These are phyloP conservation scores for Promerops cafer DNA, from an alignment of 2,113 vertebrate species.

Conservation along the genomic window DNA sequence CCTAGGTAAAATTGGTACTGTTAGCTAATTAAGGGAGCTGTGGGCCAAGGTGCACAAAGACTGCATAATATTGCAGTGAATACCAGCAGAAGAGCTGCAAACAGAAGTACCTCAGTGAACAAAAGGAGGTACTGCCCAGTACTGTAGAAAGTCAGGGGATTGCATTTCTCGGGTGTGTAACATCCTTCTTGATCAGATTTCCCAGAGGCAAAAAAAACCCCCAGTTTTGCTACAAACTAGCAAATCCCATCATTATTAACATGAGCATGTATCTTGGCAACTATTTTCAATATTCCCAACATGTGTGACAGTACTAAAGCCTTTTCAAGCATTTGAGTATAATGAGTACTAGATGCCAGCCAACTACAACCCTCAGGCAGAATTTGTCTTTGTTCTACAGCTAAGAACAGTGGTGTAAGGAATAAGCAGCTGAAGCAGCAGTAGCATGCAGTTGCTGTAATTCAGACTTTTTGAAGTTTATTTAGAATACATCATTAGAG, in stretches of 20 bases:
- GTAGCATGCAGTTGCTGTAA: neutral
- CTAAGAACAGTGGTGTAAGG: neutral
- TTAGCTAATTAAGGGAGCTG: neutral
- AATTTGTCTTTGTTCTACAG: neutral
- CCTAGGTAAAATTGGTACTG: too few relatives aligned
- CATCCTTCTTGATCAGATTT: neutral
- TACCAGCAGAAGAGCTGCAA: neutral
- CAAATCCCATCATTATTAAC: neutral
- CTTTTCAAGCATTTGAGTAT: neutral
- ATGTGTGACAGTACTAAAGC: neutral
- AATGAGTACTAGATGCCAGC: neutral
- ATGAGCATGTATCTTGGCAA: neutral
- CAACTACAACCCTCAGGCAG: neutral
- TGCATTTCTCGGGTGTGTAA: neutral
- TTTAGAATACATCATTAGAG: neutral
- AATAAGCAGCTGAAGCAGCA: neutral
- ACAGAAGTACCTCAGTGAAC: neutral
- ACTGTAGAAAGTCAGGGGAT: neutral
- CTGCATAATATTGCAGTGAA: neutral
- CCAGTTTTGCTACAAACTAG: neutral
- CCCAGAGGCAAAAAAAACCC: neutral
- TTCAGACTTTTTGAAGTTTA: constrained; percentile 2
- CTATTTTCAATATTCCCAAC: neutral
- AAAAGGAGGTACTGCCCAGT: neutral
- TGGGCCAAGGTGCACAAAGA: neutral